A percentile compares a stretch with the other conserved stretches of the same genome.
Evolutionary conservation across 2,888 invertebrate genomes (phyloP).

Genomic region (Cryptophagus acutangulus): DNA sequence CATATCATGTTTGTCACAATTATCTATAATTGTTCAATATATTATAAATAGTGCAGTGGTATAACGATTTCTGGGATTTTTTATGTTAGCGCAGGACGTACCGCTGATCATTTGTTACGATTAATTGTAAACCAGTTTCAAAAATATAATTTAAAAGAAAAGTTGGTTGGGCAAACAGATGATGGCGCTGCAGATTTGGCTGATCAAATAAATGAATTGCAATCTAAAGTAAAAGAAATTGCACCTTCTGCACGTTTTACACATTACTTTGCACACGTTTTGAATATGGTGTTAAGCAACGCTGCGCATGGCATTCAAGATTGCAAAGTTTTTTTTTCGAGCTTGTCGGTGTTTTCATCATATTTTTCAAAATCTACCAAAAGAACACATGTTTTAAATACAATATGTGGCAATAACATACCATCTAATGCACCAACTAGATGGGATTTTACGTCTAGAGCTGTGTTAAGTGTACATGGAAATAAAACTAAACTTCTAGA

Average conservation of each 20-base stretch:
- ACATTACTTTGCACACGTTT: constrained; percentile 29
- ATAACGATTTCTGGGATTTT: constrained; percentile 35
- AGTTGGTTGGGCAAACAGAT: constrained; percentile 35
- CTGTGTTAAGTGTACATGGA: constrained; percentile 3
- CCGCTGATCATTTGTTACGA: constrained; percentile 26
- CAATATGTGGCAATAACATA: constrained; percentile 6
- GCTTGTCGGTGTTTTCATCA: constrained; percentile 17
- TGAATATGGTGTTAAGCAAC: constrained; percentile 27
- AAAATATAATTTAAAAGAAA: constrained; percentile 28
- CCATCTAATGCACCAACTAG: constrained; percentile 4
- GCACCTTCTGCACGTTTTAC: constrained; percentile 27
- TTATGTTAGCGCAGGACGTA: constrained; percentile 31
- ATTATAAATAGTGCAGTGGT: constrained; percentile 23
- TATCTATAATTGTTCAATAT: constrained; percentile 33
- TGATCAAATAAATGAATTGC: constrained; percentile 33
- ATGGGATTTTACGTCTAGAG: constrained; percentile 11
- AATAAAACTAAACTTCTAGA: constrained; percentile 9
- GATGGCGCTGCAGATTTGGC: constrained; percentile 34
- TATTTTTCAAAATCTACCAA: constrained; percentile 28
- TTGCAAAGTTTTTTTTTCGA: constrained; percentile 22
- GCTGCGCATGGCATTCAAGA: constrained; percentile 15
- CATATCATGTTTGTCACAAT: constrained; percentile 24
- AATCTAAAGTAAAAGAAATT: constrained; percentile 28
- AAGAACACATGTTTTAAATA: constrained; percentile 20
- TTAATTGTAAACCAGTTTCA: constrained; percentile 25